A percentile compares a stretch with the other conserved stretches of the same genome.
Evolutionary conservation across 2,888 invertebrate species (phyloP).

Genomic region (Scaptomyza cyrtandrae): DNA sequence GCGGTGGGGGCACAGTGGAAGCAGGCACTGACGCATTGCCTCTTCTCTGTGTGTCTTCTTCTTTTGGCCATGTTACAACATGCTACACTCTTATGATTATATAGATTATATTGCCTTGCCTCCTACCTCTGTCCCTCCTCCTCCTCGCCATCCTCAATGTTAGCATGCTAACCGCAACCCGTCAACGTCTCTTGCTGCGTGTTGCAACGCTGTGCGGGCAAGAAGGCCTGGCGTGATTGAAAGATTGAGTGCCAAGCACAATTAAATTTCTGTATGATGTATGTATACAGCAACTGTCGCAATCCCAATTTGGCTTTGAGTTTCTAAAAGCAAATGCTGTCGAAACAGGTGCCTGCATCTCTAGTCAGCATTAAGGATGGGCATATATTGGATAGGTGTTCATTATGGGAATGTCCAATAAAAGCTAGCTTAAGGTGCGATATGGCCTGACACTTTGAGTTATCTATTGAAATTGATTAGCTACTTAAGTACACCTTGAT

Average conservation of each 20-base stretch:
- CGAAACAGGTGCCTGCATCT: slow-evolving; percentile 48
- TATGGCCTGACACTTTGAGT: slow-evolving; percentile 57
- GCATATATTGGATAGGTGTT: slow-evolving; percentile 4
- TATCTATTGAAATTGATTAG: slow-evolving; percentile 52
- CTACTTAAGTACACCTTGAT: slow-evolving; percentile 4
- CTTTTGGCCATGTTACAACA: slow-evolving; percentile 59
- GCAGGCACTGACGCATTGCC: slow-evolving; percentile 12
- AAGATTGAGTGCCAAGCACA: slow-evolving; percentile 83
- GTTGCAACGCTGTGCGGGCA: slow-evolving; percentile 1
- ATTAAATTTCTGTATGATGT: slow-evolving; percentile 73
- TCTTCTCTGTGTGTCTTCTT: slow-evolving; percentile 5
- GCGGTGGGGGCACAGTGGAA: not conserved
- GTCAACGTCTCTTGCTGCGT: not conserved
- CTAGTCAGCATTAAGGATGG: slow-evolving; percentile 21
- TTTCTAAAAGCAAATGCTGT: slow-evolving; percentile 51
- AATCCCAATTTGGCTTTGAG: slow-evolving; percentile 67
- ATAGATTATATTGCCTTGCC: slow-evolving; percentile 74
- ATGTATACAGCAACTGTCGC: slow-evolving; percentile 76
- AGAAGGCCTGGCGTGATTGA: slow-evolving; percentile 70
- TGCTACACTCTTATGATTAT: slow-evolving; percentile 74
- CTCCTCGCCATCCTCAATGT: slow-evolving; percentile 1
- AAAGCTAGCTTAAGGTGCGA: slow-evolving; percentile 38
- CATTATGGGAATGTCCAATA: slow-evolving; percentile 11
- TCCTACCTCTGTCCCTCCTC: not conserved
- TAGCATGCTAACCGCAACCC: too few species aligned